These are phyloP conservation scores for Periplaneta americana DNA, from an alignment of 1,140 invertebrate genomes.

Conservation along the genomic window DNA sequence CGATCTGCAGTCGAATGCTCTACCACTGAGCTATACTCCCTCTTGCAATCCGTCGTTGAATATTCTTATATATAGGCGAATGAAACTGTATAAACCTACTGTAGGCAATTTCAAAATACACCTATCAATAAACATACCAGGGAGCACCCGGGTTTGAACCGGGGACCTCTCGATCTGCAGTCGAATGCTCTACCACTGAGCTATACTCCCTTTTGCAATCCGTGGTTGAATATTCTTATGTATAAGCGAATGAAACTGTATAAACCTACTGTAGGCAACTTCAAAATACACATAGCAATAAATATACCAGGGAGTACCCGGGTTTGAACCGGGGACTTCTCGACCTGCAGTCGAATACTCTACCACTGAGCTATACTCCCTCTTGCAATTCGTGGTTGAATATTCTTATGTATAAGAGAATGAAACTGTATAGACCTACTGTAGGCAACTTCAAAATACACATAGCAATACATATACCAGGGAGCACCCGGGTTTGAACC, in stretches of 20 bases:
- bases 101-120: too few species aligned
- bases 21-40: too few species aligned
- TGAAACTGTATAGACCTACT: neutral
- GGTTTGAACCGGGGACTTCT: neutral
- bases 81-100: too few species aligned
- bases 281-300: too few species aligned
- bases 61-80: too few species aligned
- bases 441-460: neutral
- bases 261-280: too few species aligned
- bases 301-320: neutral
- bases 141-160: conserved; percentile 89
- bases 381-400: neutral
- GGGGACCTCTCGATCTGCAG: conserved; percentile 89
- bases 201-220: too few species aligned
- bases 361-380: neutral
- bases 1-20: conserved; percentile 91
- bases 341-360: neutral
- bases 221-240: too few species aligned
- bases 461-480: conserved; percentile 34
- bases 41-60: too few species aligned
- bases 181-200: conserved; percentile 72
- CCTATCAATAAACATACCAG: too few species aligned
- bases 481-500: conserved; percentile 89
- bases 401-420: neutral
- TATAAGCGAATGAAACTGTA: too few species aligned